These are phyloP conservation scores for Coptodon rendalli DNA, from an alignment of 2,113 vertebrate species.

Conservation along the genomic window DNA sequence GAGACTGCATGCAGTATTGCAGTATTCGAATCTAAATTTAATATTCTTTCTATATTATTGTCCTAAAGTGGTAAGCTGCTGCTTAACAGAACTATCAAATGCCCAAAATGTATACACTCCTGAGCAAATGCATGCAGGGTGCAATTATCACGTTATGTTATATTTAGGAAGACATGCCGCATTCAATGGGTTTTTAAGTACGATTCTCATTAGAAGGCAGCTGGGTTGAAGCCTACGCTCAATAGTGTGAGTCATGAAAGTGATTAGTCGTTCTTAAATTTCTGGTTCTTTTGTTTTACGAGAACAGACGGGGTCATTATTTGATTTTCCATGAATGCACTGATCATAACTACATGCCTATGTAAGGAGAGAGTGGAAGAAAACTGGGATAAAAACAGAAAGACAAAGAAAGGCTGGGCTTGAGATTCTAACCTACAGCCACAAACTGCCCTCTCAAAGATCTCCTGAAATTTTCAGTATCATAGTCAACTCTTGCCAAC, in stretches of 20 bases:
- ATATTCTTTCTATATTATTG: neutral
- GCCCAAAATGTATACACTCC: neutral
- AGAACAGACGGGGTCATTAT: neutral
- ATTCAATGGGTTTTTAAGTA: neutral
- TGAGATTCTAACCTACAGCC: neutral
- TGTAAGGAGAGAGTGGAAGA: neutral
- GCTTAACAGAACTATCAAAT: neutral
- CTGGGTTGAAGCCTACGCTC: neutral
- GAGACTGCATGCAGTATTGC: neutral
- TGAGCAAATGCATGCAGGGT: neutral
- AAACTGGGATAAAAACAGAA: neutral
- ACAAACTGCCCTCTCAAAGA: neutral
- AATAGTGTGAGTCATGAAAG: neutral
- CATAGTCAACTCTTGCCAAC: neutral
- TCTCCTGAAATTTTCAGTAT: neutral
- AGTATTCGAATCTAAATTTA: neutral
- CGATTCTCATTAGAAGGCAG: neutral
- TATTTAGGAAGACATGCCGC: neutral
- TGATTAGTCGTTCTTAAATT: neutral
- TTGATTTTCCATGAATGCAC: neutral
- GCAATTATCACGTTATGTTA: neutral
- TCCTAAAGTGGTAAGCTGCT: neutral
- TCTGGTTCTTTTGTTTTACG: neutral
- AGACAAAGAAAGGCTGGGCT: neutral
- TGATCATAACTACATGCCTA: neutral